Percentiles rank a stretch among this genome's conserved stretches.
Conservation (phyloP, 1,140 invertebrate species). For the Drosophila fuyamai region DNA sequence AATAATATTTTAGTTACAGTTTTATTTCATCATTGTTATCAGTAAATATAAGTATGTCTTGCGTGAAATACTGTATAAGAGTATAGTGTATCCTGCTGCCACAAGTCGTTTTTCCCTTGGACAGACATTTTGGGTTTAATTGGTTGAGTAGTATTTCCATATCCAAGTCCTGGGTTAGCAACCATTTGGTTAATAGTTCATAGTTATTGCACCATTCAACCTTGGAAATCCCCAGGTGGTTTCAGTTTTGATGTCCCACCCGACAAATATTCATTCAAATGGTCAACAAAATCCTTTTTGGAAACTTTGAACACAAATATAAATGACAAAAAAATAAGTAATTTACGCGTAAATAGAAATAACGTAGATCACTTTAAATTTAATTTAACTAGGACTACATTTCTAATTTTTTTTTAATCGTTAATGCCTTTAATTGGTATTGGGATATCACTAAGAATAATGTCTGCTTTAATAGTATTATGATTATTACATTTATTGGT, state of each 20-base stretch:
- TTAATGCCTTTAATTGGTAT: no score
- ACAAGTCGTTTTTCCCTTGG: slow-evolving; percentile 21
- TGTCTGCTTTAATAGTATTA: no score
- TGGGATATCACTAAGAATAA: no score
- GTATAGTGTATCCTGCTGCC: slow-evolving; percentile 14
- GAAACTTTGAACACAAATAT: no score
- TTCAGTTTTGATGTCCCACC: slow-evolving; percentile 20
- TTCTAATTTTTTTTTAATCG: no score
- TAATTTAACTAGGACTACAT: no score
- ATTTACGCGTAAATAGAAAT: no score
- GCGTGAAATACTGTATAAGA: not conserved
- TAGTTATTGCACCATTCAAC: slow-evolving; percentile 13
- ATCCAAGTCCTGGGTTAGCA: slow-evolving; percentile 29
- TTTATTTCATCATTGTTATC: slow-evolving; percentile 51
- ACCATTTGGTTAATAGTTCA: slow-evolving; percentile 26
- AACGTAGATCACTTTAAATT: no score
- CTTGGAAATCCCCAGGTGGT: not conserved
- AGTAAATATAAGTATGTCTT: slow-evolving; percentile 24
- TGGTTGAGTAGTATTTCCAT: not conserved
- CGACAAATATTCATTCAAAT: not conserved
- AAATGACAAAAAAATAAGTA: no score
- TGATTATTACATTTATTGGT: no score
- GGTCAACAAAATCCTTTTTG: no score
- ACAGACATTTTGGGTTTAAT: not conserved
- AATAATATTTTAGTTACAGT: slow-evolving; percentile 82